Base-by-base conservation (phyloP, 2,797 vertebrate species). In the Melopsittacus undulatus region DNA sequence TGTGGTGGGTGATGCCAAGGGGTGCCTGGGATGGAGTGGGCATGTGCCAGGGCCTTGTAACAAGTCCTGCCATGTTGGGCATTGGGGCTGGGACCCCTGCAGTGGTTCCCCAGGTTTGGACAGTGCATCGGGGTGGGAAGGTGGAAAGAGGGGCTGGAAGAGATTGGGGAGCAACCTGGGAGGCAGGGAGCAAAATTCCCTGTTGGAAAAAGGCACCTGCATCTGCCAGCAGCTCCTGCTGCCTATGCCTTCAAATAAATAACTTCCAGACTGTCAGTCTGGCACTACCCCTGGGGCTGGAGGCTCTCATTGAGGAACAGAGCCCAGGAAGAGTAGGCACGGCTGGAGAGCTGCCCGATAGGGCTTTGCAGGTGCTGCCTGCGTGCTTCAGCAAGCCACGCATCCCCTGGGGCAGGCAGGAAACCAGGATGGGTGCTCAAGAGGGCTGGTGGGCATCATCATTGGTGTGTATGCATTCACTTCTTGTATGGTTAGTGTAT, bases 181-280 rank as follows among this genome's bases (percentile, higher is more conserved):
- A 61, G 89, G 76, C 54, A 30, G 57, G 5, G 42, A 63, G 87
- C 68, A 66, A 89, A 88, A 54, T 87, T 92, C 93, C 83, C 83
- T 19, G 42, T 7, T 88, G 95, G 95, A 96, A 95, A 96, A 93
- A 96, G 90, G 86, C 77, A 34, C 62, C 73, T 49, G 86, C 83
- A 67, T 90, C 86, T 62, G 88, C 95, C 96, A 94, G 92, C 92
- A 93, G 92, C 94, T 96, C 93, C 90, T 23, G 89, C 92, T 93
- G 94, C 95, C 94, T 95, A 81, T 96, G 95, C 96, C 92, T 89
- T 95, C 32, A 89, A 94, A 96, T 96, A 96, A 96, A 93, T 94
- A 95, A 73, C 96, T 95, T 93, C 92, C 95, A 93, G 95, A 95
- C 94, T 96, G 96, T 90, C 94, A 94, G 94, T 92, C 95, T 96